phyloP scores from a whole-genome alignment of 2,797 vertebrate genomes.

The Jordanella pulchra region DNA sequence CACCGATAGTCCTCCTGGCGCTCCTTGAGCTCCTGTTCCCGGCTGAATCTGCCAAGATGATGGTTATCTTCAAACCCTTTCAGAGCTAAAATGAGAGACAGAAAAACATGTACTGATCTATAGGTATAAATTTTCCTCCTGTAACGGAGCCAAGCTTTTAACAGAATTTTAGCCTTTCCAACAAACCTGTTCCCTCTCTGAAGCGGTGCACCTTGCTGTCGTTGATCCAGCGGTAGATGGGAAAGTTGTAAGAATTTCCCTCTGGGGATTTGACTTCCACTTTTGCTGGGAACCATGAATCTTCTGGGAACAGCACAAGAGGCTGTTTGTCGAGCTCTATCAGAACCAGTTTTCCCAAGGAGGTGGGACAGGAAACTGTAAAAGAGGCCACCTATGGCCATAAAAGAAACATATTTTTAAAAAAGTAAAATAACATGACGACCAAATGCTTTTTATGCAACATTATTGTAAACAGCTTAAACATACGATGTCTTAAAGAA shows the following conservation, averaged over 20 bases:
- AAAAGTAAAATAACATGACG: not conserved
- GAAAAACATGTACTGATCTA: not conserved
- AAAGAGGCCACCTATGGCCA: constrained; percentile 39
- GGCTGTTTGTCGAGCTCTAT: constrained; percentile 59
- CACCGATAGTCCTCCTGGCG: constrained; percentile 54
- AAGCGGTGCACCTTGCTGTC: constrained; percentile 44
- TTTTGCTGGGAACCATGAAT: constrained; percentile 56
- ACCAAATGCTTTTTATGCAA: not conserved
- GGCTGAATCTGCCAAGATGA: constrained; percentile 32
- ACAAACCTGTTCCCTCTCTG: constrained; percentile 66
- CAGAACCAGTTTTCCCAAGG: constrained; percentile 57
- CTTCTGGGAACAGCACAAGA: constrained; percentile 5
- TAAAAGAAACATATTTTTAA: not conserved
- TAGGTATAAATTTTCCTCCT: not conserved
- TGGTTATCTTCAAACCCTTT: constrained; percentile 52
- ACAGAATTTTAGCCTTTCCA: not conserved
- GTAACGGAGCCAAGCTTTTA: not conserved
- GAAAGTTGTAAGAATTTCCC: constrained; percentile 45
- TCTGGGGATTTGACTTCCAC: constrained; percentile 52
- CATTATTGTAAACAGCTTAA: not conserved
- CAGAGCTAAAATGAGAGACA: constrained; percentile 45
- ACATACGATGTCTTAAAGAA: not conserved
- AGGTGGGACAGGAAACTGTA: constrained; percentile 21
- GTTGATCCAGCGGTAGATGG: constrained; percentile 58
- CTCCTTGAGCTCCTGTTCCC: constrained; percentile 45